Conservation (phyloP, 2,797 vertebrate species). For the Pseudomugil gertrudae region DNA sequence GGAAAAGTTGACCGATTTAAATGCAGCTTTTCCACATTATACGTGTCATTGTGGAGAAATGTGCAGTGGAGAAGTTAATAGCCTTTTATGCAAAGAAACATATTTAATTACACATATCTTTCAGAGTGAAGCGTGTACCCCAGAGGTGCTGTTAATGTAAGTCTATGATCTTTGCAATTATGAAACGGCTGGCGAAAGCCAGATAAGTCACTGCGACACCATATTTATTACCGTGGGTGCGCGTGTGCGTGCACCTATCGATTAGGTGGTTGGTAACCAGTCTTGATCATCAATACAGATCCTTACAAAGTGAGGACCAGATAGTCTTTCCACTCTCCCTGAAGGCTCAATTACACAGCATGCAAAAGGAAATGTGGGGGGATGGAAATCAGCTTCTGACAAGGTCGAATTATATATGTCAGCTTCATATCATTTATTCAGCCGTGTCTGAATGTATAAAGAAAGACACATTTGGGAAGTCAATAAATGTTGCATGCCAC, state of each 20-base stretch:
- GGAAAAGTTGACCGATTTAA: constrained; percentile 43
- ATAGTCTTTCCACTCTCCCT: constrained; percentile 64
- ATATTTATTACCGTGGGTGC: constrained; percentile 48
- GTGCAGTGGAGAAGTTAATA: constrained; percentile 44
- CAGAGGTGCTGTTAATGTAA: constrained; percentile 44
- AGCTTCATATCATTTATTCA: constrained; percentile 54
- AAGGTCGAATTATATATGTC: constrained; percentile 74
- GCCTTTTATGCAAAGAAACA: constrained; percentile 65
- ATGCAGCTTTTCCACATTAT: constrained; percentile 25
- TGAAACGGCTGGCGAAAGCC: constrained; percentile 33
- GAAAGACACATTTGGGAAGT: constrained; percentile 44
- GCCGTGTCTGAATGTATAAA: constrained; percentile 52
- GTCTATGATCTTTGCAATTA: constrained; percentile 48
- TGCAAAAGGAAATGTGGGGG: constrained; percentile 41
- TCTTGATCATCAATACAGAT: constrained; percentile 70
- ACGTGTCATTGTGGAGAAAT: constrained; percentile 42
- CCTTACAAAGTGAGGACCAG: constrained; percentile 57
- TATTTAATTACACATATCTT: constrained; percentile 65
- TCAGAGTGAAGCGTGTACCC: constrained; percentile 32
- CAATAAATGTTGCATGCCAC: constrained; percentile 54
- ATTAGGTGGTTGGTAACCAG: constrained; percentile 64
- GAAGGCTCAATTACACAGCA: constrained; percentile 74
- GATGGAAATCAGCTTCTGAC: constrained; percentile 53
- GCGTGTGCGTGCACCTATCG: constrained; percentile 60
- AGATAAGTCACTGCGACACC: constrained; percentile 45